Evolutionary conservation across 2,113 vertebrate species (phyloP).

Genomic region (Probosciger aterrimus): DNA sequence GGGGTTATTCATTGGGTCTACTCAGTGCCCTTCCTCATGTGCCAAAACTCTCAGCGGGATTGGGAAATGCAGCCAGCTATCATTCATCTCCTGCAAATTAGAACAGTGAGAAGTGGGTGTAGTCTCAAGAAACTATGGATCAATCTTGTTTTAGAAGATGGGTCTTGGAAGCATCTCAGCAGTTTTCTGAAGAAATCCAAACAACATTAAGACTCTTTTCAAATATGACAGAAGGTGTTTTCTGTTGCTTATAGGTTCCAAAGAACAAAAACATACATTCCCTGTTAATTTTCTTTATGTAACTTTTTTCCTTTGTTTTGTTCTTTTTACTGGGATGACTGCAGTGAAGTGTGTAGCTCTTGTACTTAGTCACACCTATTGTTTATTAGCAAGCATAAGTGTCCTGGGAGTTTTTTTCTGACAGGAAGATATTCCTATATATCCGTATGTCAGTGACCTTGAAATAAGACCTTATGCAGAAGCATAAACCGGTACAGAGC

Average conservation of each 20-base stretch:
- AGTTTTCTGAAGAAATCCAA: not conserved
- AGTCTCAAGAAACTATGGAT: not conserved
- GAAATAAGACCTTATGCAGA: not conserved
- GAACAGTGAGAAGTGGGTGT: not conserved
- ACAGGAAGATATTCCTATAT: not conserved
- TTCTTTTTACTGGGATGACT: not conserved
- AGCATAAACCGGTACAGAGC: not conserved
- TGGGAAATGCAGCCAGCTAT: not conserved
- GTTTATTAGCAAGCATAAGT: not conserved
- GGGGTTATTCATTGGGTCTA: not conserved
- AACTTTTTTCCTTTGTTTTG: not conserved
- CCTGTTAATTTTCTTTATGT: not conserved
- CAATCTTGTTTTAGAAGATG: not conserved
- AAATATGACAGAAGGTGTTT: not conserved
- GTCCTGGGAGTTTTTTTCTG: not conserved
- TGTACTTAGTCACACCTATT: not conserved
- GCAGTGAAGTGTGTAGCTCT: not conserved
- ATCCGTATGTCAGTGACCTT: not conserved
- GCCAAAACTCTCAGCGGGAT: not conserved
- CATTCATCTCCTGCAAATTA: constrained; percentile 22
- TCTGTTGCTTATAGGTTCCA: not conserved
- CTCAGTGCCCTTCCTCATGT: not conserved
- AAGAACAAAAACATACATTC: not conserved
- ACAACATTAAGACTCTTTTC: not conserved
- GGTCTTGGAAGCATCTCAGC: not conserved